phyloP scores from a whole-genome alignment of 2,888 invertebrate species.

The Pheosia gnoma region DNA sequence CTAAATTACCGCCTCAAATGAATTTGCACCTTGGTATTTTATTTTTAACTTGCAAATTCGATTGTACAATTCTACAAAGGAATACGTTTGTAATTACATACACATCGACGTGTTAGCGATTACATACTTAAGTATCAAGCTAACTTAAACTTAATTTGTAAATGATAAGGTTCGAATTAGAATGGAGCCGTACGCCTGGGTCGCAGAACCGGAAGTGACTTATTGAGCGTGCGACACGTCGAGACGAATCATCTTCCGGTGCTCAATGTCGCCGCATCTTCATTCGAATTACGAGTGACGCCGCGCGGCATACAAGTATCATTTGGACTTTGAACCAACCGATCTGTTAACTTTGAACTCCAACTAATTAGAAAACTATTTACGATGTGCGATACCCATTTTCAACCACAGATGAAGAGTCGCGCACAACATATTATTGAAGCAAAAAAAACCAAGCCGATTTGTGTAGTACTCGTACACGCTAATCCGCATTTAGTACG shows the following conservation, averaged over 20 bases:
- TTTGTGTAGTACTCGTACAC: too few species aligned
- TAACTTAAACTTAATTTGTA: constrained; percentile 12
- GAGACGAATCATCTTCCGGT: constrained; percentile 67
- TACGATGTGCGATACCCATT: too few species aligned
- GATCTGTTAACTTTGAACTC: too few species aligned
- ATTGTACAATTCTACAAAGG: constrained; percentile 14
- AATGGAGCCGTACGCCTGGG: constrained; percentile 13
- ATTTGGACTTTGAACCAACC: too few species aligned
- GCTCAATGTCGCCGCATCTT: constrained; percentile 59
- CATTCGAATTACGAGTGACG: constrained; percentile 19
- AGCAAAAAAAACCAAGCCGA: too few species aligned
- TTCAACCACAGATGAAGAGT: too few species aligned
- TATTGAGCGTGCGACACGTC: constrained; percentile 63
- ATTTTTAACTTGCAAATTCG: constrained; percentile 18
- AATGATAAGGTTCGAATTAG: constrained; percentile 28
- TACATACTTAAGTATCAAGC: constrained; percentile 7
- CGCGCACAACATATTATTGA: too few species aligned
- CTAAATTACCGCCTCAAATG: too few species aligned
- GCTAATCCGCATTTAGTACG: too few species aligned
- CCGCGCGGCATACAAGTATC: too few species aligned
- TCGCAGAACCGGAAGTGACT: constrained; percentile 58
- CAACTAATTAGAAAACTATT: too few species aligned
- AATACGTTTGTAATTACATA: constrained; percentile 32
- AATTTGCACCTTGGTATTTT: constrained; percentile 21
- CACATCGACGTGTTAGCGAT: constrained; percentile 32